Base-by-base conservation (phyloP, 2,888 invertebrate species). In the Patella ulyssiponensis region DNA sequence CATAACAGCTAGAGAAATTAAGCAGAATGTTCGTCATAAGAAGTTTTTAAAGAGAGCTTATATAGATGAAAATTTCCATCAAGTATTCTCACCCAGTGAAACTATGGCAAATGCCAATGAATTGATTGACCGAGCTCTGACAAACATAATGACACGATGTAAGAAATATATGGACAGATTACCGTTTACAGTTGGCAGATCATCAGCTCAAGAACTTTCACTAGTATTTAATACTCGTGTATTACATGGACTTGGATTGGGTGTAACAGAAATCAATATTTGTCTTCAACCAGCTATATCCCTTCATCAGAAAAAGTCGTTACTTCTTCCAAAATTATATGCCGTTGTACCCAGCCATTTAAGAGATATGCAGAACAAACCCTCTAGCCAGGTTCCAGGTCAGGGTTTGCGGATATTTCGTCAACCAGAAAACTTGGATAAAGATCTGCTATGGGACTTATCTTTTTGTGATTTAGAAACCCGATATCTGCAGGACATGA, bases 191-290 rank as follows among this genome's bases (percentile, higher is more conserved):
- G 79, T 89, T 12, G 83, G 83, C 56, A 74, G 84, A 51, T 73
- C 85, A 27, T 73, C 84, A 11, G 79, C 83, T 64, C 77, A 82
- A 51, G 80, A 82, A 14, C 73, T 87, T 33, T 73, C 78, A 11
- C 70, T 88, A 1, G 80, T 80, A n/a, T 75, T 89, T 51, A 87
- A 89, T 75, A 87, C 88, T 1, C 81, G 82, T 11, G 58, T 80
- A 15, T 53, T 82, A 17, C 81, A 82, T 44, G 81, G 85, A 7
- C 77, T 87, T 20, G 88, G 87, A 3, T 80, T 88, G 27, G 86
- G 84, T 70, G 74, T 86, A 20, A 71, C 83, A 14, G 86, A 88
- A 74, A 86, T 89, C 9, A 83, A 75, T 72, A 79, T 89, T 12
- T 80, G 76, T 23, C 44, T 88, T 1, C 81, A 83, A 15, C 88